Evolutionary conservation across 2,797 vertebrate genomes (phyloP), one percentile per base, ranked within the genome.

Genomic region (Macroramphosus scolopax): DNA sequence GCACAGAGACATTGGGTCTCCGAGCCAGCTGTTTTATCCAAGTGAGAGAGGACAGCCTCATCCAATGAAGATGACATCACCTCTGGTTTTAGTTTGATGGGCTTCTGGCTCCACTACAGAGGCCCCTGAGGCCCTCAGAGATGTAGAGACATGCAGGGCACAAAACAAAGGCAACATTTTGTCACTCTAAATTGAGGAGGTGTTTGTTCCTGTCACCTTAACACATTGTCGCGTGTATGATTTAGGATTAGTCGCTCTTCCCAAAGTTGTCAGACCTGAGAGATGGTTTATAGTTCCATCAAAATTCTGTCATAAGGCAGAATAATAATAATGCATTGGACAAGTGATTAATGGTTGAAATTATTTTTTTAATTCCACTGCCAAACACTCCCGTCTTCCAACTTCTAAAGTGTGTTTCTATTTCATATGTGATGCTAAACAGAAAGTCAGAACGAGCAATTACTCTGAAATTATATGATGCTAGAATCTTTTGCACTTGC

Each of bases 21-120:
- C 1, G 22, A 52, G 64, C 65, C 75, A 75, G 72, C 43, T 57
- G 71, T 59, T 68, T 75, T 75, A 80, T 80, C 78, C 66, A 63
- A 63, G 51, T 8, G 15, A 48, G 50, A 60, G 48, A 72, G 28
- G 59, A 69, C 49, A 47, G 62, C 58, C 72, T 57, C 32, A 73
- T 77, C 73, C 63, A 53, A 29, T 63, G 77, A 61, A 42, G 50
- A 78, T 82, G 68, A 88, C 77, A 71, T 88, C 78, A 84, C 60
- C 68, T 72, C 65, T 80, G 76, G 72, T 76, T 76, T 75, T 52
- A 66, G 75, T 76, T 75, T 71, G 71, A 78, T 58, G 62, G 68
- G 47, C 45, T 47, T 66, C 63, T 86, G 80, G 81, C 63, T 72
- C 37, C 29, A 61, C 73, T 78, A 76, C 77, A 77, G 61, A 80